These are phyloP conservation scores for Lithophane semibrunnea DNA, from an alignment of 2,888 invertebrate species.

Conservation along the genomic window DNA sequence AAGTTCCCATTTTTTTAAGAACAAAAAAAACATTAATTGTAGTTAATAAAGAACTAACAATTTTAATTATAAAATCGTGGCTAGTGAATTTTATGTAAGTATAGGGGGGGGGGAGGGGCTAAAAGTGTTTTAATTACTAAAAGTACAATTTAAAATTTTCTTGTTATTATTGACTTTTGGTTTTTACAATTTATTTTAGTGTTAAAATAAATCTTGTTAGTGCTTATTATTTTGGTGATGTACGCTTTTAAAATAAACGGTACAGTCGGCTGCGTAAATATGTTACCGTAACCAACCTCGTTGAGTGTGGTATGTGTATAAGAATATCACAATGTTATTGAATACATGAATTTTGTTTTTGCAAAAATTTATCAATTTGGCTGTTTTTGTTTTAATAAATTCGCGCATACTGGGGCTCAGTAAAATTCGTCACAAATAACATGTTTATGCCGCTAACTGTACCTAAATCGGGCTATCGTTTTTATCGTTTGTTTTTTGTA, in stretches of 20 bases:
- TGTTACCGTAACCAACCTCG: neutral
- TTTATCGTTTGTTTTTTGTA: conserved; percentile 29
- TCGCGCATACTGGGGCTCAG: neutral
- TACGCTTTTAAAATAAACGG: conserved; percentile 7
- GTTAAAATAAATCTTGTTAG: neutral
- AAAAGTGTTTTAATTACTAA: conserved; percentile 61
- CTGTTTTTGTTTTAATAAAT: neutral
- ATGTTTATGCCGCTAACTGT: conserved; percentile 21
- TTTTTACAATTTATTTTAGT: conserved; percentile 27
- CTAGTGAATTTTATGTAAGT: conserved; percentile 73
- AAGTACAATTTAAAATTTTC: conserved; percentile 64
- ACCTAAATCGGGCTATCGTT: conserved; percentile 19
- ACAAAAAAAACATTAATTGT: conserved; percentile 37
- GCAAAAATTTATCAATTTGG: neutral
- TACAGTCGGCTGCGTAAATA: conserved; percentile 37
- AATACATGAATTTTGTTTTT: neutral
- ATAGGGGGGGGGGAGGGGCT: conserved; percentile 62
- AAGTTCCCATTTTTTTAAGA: neutral
- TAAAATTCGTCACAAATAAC: conserved; percentile 9
- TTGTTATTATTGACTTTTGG: conserved; percentile 26
- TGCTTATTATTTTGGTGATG: conserved; percentile 26
- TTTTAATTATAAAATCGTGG: conserved; percentile 70
- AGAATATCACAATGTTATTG: neutral
- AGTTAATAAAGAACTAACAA: conserved; percentile 49
- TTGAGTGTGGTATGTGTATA: neutral